Conservation (phyloP, 1,140 invertebrate genomes). For the Manduca sexta region DNA sequence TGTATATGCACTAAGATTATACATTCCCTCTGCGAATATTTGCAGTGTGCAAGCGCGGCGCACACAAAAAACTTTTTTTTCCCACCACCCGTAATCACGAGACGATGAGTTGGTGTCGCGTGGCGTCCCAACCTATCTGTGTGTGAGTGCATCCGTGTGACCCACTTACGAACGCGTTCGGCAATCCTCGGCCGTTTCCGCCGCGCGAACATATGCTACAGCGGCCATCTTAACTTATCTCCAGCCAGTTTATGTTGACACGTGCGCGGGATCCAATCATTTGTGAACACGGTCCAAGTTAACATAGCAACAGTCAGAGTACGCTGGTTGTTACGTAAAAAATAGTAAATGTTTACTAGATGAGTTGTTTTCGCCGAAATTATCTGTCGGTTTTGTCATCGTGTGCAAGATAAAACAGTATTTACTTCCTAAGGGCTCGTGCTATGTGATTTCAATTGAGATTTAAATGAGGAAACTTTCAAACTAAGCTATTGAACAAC, state of each 20-base stretch:
- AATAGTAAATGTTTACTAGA: constrained; percentile 16
- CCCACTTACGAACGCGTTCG: constrained; percentile 25
- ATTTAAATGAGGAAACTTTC: no score
- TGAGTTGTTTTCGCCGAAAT: constrained; percentile 16
- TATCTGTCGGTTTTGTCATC: constrained; percentile 20
- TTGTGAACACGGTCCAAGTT: background rate
- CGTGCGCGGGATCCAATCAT: no score
- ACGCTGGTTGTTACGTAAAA: constrained; percentile 27
- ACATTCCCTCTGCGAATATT: constrained; percentile 28
- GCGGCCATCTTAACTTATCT: constrained; percentile 37
- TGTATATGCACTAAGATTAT: background rate
- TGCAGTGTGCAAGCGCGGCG: constrained; percentile 44
- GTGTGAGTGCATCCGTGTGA: constrained; percentile 53
- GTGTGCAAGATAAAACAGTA: constrained; percentile 13
- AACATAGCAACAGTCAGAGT: constrained; percentile 10
- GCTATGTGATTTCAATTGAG: no score
- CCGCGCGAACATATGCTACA: constrained; percentile 33
- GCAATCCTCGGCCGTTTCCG: constrained; percentile 46
- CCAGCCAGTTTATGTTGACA: constrained; percentile 40
- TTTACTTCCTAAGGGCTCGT: constrained; percentile 15
- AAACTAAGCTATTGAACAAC: no score
- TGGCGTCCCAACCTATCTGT: constrained; percentile 12
- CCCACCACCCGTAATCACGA: constrained; percentile 26
- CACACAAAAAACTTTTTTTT: constrained; percentile 43
- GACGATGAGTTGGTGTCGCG: constrained; percentile 20